Conservation (phyloP, 1,140 invertebrate genomes). For the Drosophila lacertosa region DNA sequence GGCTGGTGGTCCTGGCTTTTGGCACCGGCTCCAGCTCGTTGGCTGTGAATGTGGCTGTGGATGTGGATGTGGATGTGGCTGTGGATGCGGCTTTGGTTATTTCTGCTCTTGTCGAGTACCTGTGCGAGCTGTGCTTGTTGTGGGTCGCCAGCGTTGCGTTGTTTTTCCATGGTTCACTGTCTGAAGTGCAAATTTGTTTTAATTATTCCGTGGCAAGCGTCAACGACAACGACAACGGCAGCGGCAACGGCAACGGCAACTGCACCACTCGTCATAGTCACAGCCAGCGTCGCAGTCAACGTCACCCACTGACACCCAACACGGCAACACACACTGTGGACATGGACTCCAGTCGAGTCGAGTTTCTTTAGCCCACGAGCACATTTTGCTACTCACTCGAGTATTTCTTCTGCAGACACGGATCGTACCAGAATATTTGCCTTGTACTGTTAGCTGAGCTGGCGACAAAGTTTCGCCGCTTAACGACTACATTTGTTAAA, state of each 20-base stretch:
- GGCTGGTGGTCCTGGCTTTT: slow-evolving; percentile 33
- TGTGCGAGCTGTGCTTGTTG: slow-evolving; percentile 59
- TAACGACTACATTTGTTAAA: slow-evolving; percentile 10
- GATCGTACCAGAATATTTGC: not conserved
- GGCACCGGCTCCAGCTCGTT: too few species aligned
- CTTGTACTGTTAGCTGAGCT: not conserved
- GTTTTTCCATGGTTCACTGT: slow-evolving; percentile 73
- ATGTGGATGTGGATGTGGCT: slow-evolving; percentile 23
- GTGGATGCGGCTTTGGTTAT: slow-evolving; percentile 27
- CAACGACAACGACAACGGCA: slow-evolving; percentile 55
- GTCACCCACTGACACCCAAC: slow-evolving; percentile 25
- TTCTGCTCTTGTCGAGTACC: slow-evolving; percentile 42
- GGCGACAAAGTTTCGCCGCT: not conserved
- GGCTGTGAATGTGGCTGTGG: slow-evolving; percentile 17
- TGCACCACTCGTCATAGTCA: slow-evolving; percentile 47
- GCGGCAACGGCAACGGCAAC: slow-evolving; percentile 52
- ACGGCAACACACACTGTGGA: slow-evolving; percentile 14
- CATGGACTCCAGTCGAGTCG: slow-evolving; percentile 18
- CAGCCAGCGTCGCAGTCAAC: slow-evolving; percentile 25
- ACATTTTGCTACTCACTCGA: slow-evolving; percentile 12
- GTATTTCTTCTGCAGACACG: slow-evolving; percentile 6
- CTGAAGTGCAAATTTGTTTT: slow-evolving; percentile 84
- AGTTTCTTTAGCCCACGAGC: slow-evolving; percentile 61
- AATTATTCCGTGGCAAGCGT: slow-evolving; percentile 76
- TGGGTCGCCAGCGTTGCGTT: slow-evolving; percentile 66